Percentiles rank a stretch among this genome's conserved stretches.
Conservation (phyloP, 2,797 vertebrate genomes). For the Petrocephalus sullivani region DNA sequence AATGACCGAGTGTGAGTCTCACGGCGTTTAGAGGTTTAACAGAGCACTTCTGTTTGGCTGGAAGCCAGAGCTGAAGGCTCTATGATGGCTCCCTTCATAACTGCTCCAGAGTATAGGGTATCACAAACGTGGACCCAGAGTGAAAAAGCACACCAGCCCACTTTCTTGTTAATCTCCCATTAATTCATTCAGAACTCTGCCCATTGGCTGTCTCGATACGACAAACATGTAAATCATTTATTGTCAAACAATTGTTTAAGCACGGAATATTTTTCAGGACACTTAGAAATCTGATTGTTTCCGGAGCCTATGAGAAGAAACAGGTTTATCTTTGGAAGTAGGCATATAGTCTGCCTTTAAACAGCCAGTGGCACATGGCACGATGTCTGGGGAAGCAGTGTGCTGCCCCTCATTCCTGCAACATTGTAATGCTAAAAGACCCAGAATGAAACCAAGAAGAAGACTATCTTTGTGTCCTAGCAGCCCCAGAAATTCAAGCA, state of each 20-base stretch:
- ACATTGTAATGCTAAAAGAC: background rate
- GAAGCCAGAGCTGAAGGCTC: background rate
- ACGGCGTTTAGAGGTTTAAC: background rate
- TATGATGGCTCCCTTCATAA: no score
- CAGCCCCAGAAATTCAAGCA: background rate
- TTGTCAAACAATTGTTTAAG: background rate
- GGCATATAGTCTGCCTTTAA: background rate
- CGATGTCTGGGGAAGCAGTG: background rate
- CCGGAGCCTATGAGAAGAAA: background rate
- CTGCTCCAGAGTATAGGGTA: background rate
- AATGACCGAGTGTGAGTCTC: background rate
- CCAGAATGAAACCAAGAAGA: background rate
- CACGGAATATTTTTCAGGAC: background rate
- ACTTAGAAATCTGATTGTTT: background rate
- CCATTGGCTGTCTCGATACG: background rate
- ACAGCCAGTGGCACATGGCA: background rate
- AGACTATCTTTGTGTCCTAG: background rate
- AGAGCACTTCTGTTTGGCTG: background rate
- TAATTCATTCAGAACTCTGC: background rate
- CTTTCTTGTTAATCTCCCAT: background rate
- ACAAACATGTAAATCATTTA: background rate
- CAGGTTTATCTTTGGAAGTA: background rate
- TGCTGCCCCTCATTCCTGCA: background rate
- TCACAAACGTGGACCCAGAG: background rate
- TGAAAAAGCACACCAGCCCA: background rate